These are phyloP conservation scores for Drosophila persimilis DNA, from an alignment of 1,140 invertebrate genomes.

Conservation along the genomic window DNA sequence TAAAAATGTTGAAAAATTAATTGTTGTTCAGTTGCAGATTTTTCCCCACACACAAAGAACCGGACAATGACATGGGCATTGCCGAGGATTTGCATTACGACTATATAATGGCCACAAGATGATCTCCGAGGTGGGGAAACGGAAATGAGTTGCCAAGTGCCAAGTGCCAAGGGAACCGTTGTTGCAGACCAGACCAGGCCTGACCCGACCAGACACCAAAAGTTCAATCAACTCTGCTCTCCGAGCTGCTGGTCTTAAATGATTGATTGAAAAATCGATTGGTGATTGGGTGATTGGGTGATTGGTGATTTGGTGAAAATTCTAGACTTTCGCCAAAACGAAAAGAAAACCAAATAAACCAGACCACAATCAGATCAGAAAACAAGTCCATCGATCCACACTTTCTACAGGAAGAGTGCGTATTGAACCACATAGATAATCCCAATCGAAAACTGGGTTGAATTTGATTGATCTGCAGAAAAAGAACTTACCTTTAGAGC, in stretches of 20 bases:
- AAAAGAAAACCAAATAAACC: conserved; percentile 39
- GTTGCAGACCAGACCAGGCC: neutral
- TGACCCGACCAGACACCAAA: neutral
- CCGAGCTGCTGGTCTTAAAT: conserved; percentile 16
- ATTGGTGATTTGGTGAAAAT: conserved; percentile 49
- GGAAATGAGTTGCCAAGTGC: conserved; percentile 66
- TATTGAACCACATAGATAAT: conserved; percentile 59
- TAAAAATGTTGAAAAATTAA: conserved; percentile 53
- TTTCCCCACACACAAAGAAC: conserved; percentile 23
- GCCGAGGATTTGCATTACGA: conserved; percentile 51
- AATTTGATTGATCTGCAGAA: conserved; percentile 11
- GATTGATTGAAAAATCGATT: conserved; percentile 34
- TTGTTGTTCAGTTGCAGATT: conserved; percentile 25
- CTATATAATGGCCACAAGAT: conserved; percentile 52
- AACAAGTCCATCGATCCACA: conserved; percentile 33
- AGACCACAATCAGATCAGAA: conserved; percentile 18
- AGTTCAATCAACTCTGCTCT: conserved; percentile 57
- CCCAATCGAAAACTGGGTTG: conserved; percentile 46
- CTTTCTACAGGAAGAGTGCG: conserved; percentile 62
- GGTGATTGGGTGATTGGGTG: no score
- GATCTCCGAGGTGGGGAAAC: conserved; percentile 33
- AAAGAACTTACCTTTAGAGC: conserved; percentile 51
- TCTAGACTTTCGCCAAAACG: conserved; percentile 64
- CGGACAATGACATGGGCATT: conserved; percentile 51
- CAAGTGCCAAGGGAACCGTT: conserved; percentile 44